These are phyloP conservation scores for Lepetodrilus schrolli DNA, from an alignment of 2,888 invertebrate genomes.

Conservation along the genomic window DNA sequence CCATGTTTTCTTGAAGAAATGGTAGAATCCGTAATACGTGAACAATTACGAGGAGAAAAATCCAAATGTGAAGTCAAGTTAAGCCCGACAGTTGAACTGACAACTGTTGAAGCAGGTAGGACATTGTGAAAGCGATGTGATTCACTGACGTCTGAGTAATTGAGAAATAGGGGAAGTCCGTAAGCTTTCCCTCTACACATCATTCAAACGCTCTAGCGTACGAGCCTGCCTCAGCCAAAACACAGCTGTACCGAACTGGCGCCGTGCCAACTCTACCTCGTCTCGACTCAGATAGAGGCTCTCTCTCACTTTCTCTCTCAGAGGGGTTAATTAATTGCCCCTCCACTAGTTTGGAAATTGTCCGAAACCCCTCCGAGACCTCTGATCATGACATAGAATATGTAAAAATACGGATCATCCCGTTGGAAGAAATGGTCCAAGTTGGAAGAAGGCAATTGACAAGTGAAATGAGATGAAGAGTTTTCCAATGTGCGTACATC, in stretches of 20 bases:
- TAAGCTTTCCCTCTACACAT: conserved; percentile 1
- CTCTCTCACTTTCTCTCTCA: neutral
- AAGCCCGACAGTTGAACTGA: conserved; percentile 13
- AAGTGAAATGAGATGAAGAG: no score
- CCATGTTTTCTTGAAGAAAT: neutral
- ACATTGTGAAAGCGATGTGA: conserved; percentile 27
- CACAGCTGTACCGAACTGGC: conserved; percentile 30
- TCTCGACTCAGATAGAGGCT: conserved; percentile 2
- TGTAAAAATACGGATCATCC: neutral
- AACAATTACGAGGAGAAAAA: neutral
- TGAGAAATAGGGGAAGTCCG: neutral
- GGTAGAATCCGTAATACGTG: neutral
- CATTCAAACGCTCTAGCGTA: neutral
- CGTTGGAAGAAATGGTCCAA: neutral
- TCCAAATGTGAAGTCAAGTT: neutral
- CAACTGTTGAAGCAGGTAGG: conserved; percentile 23
- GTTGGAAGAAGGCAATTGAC: neutral
- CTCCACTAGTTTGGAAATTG: conserved; percentile 2
- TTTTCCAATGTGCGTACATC: no score
- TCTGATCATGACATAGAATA: neutral
- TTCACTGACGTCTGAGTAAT: conserved; percentile 10
- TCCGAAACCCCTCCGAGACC: neutral
- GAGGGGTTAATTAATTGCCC: conserved; percentile 16
- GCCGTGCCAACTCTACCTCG: conserved; percentile 3
- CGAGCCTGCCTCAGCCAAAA: conserved; percentile 5